Evolutionary conservation across 2,113 vertebrate genomes (phyloP).

Genomic region (Ciconia maguari): DNA sequence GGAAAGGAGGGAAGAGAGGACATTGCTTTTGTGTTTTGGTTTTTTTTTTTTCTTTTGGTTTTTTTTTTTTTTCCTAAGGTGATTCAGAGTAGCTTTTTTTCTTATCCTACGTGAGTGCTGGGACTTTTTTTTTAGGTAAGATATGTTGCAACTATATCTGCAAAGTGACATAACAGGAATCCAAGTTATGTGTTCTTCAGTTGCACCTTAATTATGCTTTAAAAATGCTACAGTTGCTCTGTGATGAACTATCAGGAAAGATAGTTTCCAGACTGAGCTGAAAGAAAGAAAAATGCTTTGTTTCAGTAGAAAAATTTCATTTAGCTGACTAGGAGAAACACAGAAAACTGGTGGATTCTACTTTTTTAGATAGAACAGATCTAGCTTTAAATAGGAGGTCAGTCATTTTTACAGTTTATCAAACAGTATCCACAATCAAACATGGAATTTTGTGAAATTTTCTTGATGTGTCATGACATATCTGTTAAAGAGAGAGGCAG

Average conservation of each 20-base stretch:
- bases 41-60: not conserved
- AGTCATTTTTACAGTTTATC: not conserved
- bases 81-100: not conserved
- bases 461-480: too few relatives aligned
- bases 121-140: not conserved
- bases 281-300: not conserved
- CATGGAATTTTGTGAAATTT: too few relatives aligned
- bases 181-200: not conserved
- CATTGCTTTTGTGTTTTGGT: not conserved
- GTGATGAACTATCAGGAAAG: not conserved
- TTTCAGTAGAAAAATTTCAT: not conserved
- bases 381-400: not conserved
- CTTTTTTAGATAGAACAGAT: not conserved
- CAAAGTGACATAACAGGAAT: not conserved
- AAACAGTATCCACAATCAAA: not conserved
- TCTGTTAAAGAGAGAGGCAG: too few relatives aligned
- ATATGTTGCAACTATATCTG: not conserved
- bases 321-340: not conserved
- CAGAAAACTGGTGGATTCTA: not conserved
- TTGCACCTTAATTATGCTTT: not conserved
- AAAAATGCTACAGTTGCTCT: not conserved
- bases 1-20: not conserved
- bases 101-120: not conserved
- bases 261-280: not conserved
- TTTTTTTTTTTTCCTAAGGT: not conserved